A percentile compares a stretch with the other conserved stretches of the same genome.
Evolutionary conservation across 2,888 invertebrate species (phyloP).

Genomic region (Patella depressa): DNA sequence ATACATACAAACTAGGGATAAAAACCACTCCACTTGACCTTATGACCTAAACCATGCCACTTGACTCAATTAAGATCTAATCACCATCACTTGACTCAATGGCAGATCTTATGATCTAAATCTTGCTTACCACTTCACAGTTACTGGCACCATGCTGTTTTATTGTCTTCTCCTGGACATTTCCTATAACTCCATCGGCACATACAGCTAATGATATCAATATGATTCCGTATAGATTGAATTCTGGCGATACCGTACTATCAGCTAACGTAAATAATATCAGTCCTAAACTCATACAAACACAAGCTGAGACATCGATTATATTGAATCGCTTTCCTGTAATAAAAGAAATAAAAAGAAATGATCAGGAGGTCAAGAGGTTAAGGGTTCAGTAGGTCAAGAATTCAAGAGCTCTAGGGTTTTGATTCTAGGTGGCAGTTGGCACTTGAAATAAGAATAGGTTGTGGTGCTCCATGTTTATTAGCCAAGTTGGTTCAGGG

Average conservation of each 20-base stretch:
- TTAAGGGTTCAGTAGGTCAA: too few relatives aligned
- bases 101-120: neutral
- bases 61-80: too few relatives aligned
- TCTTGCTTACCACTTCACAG: slow-evolving; percentile 82
- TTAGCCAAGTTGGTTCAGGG: too few relatives aligned
- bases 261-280: slow-evolving; percentile 91
- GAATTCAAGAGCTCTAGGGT: too few relatives aligned
- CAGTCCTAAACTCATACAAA: slow-evolving; percentile 89
- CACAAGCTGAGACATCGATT: slow-evolving; percentile 87
- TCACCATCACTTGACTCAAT: neutral
- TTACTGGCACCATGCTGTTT: slow-evolving; percentile 85
- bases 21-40: neutral
- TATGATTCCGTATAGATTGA: slow-evolving; percentile 75
- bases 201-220: slow-evolving; percentile 83
- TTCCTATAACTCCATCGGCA: slow-evolving; percentile 96
- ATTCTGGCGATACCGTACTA: slow-evolving; percentile 76
- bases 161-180: slow-evolving; percentile 97
- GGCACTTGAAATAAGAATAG: too few relatives aligned
- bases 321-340: slow-evolving; percentile 85
- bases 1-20: neutral
- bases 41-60: slow-evolving; percentile 26
- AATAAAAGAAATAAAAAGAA: slow-evolving; percentile 43
- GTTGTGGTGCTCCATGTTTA: too few relatives aligned
- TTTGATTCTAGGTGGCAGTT: too few relatives aligned
- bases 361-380: neutral